Percentiles rank a stretch among this genome's conserved stretches.
Conservation (phyloP, 2,797 vertebrate genomes). For the Spinus olivaceus region DNA sequence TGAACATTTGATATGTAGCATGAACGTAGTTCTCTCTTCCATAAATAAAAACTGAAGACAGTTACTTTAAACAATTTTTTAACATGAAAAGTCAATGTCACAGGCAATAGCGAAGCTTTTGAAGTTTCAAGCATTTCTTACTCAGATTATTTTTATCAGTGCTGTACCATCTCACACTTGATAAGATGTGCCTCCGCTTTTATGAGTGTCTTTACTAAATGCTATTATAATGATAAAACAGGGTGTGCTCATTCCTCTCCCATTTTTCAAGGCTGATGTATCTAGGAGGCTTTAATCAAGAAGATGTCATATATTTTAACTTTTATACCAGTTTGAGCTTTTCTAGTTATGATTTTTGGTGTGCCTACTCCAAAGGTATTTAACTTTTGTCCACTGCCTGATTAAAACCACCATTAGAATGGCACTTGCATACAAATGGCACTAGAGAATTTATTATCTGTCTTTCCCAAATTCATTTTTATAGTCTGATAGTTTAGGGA, state of each 20-base stretch:
- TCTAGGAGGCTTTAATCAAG: conserved; percentile 24
- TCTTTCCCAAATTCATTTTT: not conserved
- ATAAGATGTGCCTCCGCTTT: conserved; percentile 13
- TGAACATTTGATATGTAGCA: conserved; percentile 9
- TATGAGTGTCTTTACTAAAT: conserved; percentile 27
- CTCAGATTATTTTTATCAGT: conserved; percentile 59
- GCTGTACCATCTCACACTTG: conserved; percentile 9
- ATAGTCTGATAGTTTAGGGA: not conserved
- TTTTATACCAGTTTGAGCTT: not conserved
- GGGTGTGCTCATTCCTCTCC: not conserved
- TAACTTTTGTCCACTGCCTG: not conserved
- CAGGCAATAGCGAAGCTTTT: conserved; percentile 16
- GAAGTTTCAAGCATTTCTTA: conserved; percentile 46
- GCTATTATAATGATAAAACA: conserved; percentile 40
- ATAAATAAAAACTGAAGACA: conserved; percentile 52
- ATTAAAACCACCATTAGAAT: not conserved
- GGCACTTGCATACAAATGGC: not conserved
- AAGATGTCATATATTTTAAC: not conserved
- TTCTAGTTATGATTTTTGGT: not conserved
- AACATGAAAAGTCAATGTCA: conserved; percentile 43
- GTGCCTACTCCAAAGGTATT: not conserved
- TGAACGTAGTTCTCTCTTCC: conserved; percentile 17
- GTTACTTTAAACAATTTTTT: conserved; percentile 53
- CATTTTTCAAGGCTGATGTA: conserved; percentile 19
- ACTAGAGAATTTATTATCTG: not conserved